Base-by-base conservation (phyloP, 2,113 vertebrate species). In the Paralichthys olivaceus region DNA sequence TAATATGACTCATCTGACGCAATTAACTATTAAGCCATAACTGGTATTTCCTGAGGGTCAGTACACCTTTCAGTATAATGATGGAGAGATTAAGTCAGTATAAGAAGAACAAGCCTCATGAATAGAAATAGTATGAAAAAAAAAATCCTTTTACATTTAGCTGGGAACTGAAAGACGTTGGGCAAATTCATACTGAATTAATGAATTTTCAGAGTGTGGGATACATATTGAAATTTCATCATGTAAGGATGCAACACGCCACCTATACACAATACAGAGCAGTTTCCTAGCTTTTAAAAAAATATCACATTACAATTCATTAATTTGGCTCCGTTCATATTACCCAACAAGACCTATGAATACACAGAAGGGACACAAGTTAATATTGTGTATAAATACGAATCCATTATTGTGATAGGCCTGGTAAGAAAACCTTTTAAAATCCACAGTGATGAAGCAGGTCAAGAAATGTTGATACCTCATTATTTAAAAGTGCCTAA, bases 221-320 rank as follows among this genome's bases (percentile, higher is more conserved):
- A 40, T 23, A 67, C 20, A 72, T 4, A 64, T 15, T 40, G 20
- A 66, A 66, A 72, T 29, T 1, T 57, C 4, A 22, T 17, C 15
- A 23, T 14, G 3, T 40, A 37, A 66, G 47, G 58, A 65, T 49
- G 66, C 53, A 75, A 22, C 56, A 74, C 17, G 0, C 26, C 43
- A 43, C 60, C 25, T 37, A 64, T n/a, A 29, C 34, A 70, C 51
- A 56, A 13, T n/a, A 40, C 53, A 77, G 54, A 75, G 28, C 1
- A 34, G 43, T 19, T 47, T 47, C 15, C 5, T 5, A 47, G 43
- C 17, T 5, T 5, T 47, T 47, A 47, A 47, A 47, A 43, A 64
- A 67, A 67, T 55, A 22, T 59, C 58, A 78, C 56, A 67, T 66
- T 40, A 76, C 25, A 54, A 58, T 28, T 47, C 11, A 65, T 64